Conservation (phyloP, 2,888 invertebrate genomes). For the Anaspis maculata region DNA sequence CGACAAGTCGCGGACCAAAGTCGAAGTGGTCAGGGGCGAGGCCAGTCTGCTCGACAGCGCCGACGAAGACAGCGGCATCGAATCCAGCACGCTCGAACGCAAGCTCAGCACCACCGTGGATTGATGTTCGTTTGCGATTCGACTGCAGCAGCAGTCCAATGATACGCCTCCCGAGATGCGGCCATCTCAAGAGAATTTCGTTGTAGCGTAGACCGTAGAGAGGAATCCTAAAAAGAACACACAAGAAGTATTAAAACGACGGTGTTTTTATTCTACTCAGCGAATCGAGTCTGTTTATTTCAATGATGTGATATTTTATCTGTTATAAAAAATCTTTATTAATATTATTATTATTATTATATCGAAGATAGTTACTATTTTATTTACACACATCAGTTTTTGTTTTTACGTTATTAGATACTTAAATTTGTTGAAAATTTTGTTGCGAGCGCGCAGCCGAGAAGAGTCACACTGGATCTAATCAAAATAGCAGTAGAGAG, state of each 20-base stretch:
- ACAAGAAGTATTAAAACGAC: too few relatives aligned
- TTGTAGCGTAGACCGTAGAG: conserved; percentile 4
- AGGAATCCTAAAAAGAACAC: background rate
- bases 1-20: conserved; percentile 17
- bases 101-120: conserved; percentile 20
- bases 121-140: too few relatives aligned
- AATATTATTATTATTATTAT: background rate
- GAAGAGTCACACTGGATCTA: too few relatives aligned
- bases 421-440: too few relatives aligned
- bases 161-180: too few relatives aligned
- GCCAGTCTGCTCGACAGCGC: conserved; percentile 56
- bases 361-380: background rate
- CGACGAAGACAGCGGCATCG: conserved; percentile 58
- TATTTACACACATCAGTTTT: too few relatives aligned
- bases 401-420: too few relatives aligned
- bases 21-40: conserved; percentile 42
- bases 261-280: too few relatives aligned
- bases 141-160: too few relatives aligned
- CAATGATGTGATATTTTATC: background rate
- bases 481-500: too few relatives aligned
- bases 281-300: background rate
- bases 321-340: background rate
- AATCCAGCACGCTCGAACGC: conserved; percentile 54
- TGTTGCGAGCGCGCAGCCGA: too few relatives aligned
- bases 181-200: too few relatives aligned